These are phyloP conservation scores for Danio choprae DNA, from an alignment of 2,797 vertebrate species.

Conservation along the genomic window DNA sequence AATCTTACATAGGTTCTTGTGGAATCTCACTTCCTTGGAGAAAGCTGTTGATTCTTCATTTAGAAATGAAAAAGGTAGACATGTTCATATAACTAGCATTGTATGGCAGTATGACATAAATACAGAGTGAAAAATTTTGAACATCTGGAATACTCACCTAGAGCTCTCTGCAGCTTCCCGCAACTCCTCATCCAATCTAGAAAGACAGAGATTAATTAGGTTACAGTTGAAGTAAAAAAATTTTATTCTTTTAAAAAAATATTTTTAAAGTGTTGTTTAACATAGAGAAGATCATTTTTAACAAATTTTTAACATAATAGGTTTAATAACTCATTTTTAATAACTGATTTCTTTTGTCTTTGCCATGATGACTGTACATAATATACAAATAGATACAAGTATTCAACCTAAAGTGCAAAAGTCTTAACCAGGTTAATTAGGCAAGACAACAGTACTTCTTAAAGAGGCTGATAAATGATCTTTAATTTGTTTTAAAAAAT, in stretches of 20 bases:
- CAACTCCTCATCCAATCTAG: conserved; percentile 85
- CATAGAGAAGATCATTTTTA: too few species aligned
- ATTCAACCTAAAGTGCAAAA: too few species aligned
- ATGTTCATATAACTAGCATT: neutral
- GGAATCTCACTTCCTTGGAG: conserved; percentile 89
- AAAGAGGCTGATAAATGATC: too few species aligned
- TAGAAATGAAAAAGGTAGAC: conserved; percentile 37
- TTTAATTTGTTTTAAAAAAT: too few species aligned
- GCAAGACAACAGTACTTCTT: too few species aligned
- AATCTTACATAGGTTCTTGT: conserved; percentile 86
- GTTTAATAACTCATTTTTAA: too few species aligned
- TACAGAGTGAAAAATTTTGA: neutral
- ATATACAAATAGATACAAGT: too few species aligned
- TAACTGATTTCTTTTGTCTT: too few species aligned
- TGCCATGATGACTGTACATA: too few species aligned
- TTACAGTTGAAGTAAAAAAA: neutral
- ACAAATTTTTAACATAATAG: too few species aligned
- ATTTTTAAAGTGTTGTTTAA: too few species aligned
- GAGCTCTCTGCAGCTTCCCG: conserved; percentile 88
- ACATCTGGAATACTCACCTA: conserved; percentile 83
- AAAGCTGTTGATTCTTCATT: conserved; percentile 89
- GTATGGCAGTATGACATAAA: neutral
- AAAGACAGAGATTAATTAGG: neutral
- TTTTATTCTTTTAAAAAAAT: neutral
- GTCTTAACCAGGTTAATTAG: too few species aligned